Evolutionary conservation across 2,113 vertebrate species (phyloP).

Genomic region (Amblyopsis rosae): DNA sequence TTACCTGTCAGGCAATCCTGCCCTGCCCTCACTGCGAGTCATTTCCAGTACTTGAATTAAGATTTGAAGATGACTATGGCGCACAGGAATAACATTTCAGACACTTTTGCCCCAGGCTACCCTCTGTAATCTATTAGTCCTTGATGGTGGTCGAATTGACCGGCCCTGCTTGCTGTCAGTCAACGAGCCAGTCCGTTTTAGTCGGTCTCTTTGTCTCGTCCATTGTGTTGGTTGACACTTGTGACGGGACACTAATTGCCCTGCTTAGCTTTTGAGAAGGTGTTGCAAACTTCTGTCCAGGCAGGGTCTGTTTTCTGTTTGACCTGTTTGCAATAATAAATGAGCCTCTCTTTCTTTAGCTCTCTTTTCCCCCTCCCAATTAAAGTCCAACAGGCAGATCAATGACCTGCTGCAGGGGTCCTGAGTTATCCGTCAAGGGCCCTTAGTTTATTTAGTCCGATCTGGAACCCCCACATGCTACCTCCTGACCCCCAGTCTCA

Average conservation of each 20-base stretch:
- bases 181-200: slow-evolving; percentile 30
- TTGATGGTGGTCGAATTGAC: slow-evolving; percentile 43
- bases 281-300: slow-evolving; percentile 34
- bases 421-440: slow-evolving; percentile 54
- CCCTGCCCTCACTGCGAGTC: slow-evolving; percentile 21
- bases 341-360: neutral
- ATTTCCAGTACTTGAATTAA: slow-evolving; percentile 43
- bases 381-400: slow-evolving; percentile 60
- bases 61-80: slow-evolving; percentile 34
- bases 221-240: slow-evolving; percentile 49
- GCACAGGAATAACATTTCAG: slow-evolving; percentile 19
- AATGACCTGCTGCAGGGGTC: slow-evolving; percentile 53
- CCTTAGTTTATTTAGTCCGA: slow-evolving; percentile 56
- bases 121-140: slow-evolving; percentile 49
- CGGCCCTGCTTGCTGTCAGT: slow-evolving; percentile 23
- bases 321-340: neutral
- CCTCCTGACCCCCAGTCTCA: slow-evolving; percentile 44
- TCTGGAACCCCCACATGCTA: slow-evolving; percentile 44
- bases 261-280: slow-evolving; percentile 16
- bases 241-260: slow-evolving; percentile 36
- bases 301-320: too few relatives aligned
- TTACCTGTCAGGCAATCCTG: slow-evolving; percentile 37
- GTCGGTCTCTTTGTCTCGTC: neutral
- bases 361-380: slow-evolving; percentile 34
- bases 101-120: slow-evolving; percentile 16